Base-by-base conservation (phyloP, 2,797 vertebrate genomes). In the Mormyrops attenuatus region DNA sequence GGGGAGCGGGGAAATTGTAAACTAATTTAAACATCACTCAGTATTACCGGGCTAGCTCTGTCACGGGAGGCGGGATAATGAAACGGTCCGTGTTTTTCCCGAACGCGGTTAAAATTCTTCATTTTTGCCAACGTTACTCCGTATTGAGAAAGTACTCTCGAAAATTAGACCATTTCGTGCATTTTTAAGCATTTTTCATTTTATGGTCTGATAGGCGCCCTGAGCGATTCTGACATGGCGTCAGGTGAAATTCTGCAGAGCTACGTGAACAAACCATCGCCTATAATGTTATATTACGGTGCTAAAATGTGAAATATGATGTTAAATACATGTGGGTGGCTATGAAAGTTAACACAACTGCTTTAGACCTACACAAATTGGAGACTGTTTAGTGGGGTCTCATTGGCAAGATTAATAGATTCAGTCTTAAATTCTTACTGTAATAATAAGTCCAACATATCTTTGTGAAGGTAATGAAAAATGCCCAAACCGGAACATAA, bases 1-100 rank as follows among this genome's bases (percentile, higher is more conserved):
- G 97, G 97, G 97, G 97, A 96, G 96, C 97, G 97, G 97, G 97
- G 97, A 99, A 99, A 99, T 99, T 99, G 98, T 99, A 98, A 98
- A 98, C 98, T 99, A 99, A 99, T 99, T 99, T 98, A 99, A 99
- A 99, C 98, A 99, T 99, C 98, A 98, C 98, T 99, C 98, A 98
- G 92, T 95, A 97, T 99, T 98, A 98, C 97, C 96, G 96, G 93
- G 95, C 95, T 97, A 97, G 97, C 97, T 97, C 97, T 96, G 96
- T 97, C 96, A 96, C 96, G 97, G 96, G 97, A 95, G 95, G 95
- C 93, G 95, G 96, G 97, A 96, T 98, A 98, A 98, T 98, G 97
- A 98, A 97, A 95, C 95, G 95, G 91, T 90, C 90, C 92, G 93
- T 94, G 94, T 93, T 94, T 94, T 91, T 93, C 93, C 63, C 90